Percentiles rank a stretch among this genome's conserved stretches.
Conservation (phyloP, 2,113 vertebrate genomes). For the Dicrurus megarhynchus region DNA sequence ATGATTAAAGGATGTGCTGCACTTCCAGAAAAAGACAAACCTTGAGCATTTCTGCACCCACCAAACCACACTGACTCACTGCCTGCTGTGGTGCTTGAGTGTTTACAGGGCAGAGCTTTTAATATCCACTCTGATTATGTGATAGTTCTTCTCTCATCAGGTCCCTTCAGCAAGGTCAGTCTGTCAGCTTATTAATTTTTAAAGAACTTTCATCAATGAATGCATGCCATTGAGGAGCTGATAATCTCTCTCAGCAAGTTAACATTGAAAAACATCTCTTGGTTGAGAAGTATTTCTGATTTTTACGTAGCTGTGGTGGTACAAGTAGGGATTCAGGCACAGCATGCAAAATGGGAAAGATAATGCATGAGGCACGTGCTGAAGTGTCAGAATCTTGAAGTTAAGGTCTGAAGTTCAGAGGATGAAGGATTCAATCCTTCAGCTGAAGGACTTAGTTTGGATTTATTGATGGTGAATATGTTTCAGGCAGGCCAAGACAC, state of each 20-base stretch:
- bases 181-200: not conserved
- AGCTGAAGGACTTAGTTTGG: not conserved
- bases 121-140: not conserved
- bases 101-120: not conserved
- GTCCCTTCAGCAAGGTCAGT: not conserved
- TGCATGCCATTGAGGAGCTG: not conserved
- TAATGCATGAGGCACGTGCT: rapidly evolving
- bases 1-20: not conserved
- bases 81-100: not conserved
- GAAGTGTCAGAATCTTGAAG: not conserved
- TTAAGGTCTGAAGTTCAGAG: not conserved
- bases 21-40: not conserved
- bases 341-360: not conserved
- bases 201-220: not conserved
- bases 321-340: not conserved
- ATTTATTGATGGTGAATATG: not conserved
- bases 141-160: not conserved
- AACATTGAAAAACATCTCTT: not conserved
- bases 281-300: not conserved
- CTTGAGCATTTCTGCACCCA: not conserved
- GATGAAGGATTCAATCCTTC: not conserved
- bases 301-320: not conserved
- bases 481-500: not conserved
- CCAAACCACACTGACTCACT: not conserved
- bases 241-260: not conserved